Evolutionary conservation across 1,140 invertebrate genomes (phyloP), one percentile per base, ranked within the genome.

Genomic region (Drosophila pectinifera): DNA sequence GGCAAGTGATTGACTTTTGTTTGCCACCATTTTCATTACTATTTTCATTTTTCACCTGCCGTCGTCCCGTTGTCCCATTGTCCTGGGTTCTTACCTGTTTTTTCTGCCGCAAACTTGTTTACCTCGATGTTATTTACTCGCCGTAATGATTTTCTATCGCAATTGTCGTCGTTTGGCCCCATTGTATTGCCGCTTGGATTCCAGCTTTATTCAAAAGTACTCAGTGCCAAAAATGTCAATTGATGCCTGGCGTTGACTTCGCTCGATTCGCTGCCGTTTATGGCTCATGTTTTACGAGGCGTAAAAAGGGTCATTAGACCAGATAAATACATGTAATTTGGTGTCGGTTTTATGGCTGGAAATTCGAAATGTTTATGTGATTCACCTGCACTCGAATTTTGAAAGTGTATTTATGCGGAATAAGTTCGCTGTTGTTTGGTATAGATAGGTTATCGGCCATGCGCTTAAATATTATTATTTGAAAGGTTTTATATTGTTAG

Each of bases 1-100:
- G 73, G 62, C 54, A 42, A 54, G 51, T 72, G 83, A 86, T 83
- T 83, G 79, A 83, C 80, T 77, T 79, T 79, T 65, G 34, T 75
- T 72, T 53, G 81, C 45, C 67, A 59, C 62, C 64, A 84, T 85
- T 84, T 84, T 80, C 81, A 77, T 80, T 85, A 84, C 78, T 83
- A 84, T 77, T 77, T 77, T 61, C 73, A 77, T 85, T 86, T 82
- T 78, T 57, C 73, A 63, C 74, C 49, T 70, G 22, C 31, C 57
- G 34, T 57, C 58, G 74, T 61, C 34, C 49, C 39, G n/a, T 41
- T 22, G 28, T 51, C 18, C 28, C 48, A 51, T 51, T 51, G 48
- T 51, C 46, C 26, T 31, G 16, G 48, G 26, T 18, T 49, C 3
- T 49, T 14, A n/a, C 31, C n/a, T 22, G 49, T 20, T 31, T 16